phyloP scores from a whole-genome alignment of 1,140 invertebrate species.

The Rhyzopertha dominica region DNA sequence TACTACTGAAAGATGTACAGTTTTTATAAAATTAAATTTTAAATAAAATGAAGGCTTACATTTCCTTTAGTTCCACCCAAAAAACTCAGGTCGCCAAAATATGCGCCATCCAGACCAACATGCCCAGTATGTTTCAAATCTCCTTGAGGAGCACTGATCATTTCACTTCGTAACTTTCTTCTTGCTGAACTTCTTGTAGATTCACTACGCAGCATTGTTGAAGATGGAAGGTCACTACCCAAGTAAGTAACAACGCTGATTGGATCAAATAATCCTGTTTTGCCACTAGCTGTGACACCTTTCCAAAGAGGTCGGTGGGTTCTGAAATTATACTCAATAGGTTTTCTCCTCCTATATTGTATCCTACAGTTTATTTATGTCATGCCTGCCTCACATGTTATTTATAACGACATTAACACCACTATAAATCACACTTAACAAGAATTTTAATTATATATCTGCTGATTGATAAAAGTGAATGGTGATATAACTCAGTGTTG shows the following conservation, averaged over 20 bases:
- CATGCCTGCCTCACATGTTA: no score
- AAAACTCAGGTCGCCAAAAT: conserved; percentile 93
- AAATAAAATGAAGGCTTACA: conserved; percentile 42
- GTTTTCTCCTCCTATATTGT: no score
- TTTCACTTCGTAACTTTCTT: conserved; percentile 74
- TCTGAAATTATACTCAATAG: conserved; percentile 30
- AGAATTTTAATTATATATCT: no score
- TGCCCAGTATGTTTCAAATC: conserved; percentile 95
- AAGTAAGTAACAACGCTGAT: conserved; percentile 83
- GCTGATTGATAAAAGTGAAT: no score
- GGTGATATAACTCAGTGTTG: no score
- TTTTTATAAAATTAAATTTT: neutral
- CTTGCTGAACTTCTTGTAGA: conserved; percentile 56
- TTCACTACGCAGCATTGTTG: conserved; percentile 48
- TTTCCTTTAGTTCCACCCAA: conserved; percentile 60
- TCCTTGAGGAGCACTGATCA: conserved; percentile 96
- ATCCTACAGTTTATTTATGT: no score
- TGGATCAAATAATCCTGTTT: conserved; percentile 86
- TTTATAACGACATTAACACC: no score
- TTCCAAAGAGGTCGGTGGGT: conserved; percentile 66
- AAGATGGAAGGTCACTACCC: conserved; percentile 67
- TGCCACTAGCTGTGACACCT: conserved; percentile 76
- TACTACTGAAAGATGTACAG: no score
- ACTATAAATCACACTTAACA: no score
- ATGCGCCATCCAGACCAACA: conserved; percentile 92